Percentiles rank a stretch among this genome's conserved stretches.
These are phyloP conservation scores for Amblyjoppa fuscipennis DNA, from an alignment of 2,888 invertebrate species.

Conservation along the genomic window DNA sequence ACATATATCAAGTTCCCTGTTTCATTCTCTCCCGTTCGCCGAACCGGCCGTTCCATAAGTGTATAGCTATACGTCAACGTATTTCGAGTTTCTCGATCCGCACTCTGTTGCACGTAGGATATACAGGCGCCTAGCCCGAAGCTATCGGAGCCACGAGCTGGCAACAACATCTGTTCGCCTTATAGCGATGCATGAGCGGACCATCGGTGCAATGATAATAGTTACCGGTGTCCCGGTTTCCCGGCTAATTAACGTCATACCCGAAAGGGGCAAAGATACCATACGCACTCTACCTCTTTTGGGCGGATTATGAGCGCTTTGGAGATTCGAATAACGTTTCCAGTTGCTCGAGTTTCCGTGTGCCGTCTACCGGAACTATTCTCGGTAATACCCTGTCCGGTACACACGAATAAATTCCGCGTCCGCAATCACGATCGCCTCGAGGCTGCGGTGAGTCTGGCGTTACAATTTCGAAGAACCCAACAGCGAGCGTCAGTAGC, in stretches of 20 bases:
- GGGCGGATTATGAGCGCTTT: slow-evolving; percentile 43
- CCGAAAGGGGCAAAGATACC: slow-evolving; percentile 38
- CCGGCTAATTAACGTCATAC: slow-evolving; percentile 62
- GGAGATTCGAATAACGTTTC: slow-evolving; percentile 49
- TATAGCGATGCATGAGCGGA: slow-evolving; percentile 22
- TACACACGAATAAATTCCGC: neutral
- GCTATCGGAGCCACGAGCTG: slow-evolving; percentile 43
- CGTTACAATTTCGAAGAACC: slow-evolving; percentile 12
- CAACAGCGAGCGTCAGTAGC: slow-evolving; percentile 2
- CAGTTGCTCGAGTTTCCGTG: slow-evolving; percentile 48
- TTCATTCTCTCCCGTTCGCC: slow-evolving; percentile 17
- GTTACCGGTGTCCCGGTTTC: slow-evolving; percentile 16
- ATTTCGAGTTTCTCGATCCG: slow-evolving; percentile 39
- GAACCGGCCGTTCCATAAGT: slow-evolving; percentile 17
- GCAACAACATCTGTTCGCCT: slow-evolving; percentile 61
- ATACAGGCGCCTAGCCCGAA: slow-evolving; percentile 12
- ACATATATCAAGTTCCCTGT: slow-evolving; percentile 42
- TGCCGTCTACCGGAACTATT: slow-evolving; percentile 16
- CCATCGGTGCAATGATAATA: slow-evolving; percentile 21
- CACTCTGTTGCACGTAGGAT: neutral
- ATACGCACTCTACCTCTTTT: slow-evolving; percentile 36
- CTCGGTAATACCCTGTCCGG: neutral
- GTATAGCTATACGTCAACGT: slow-evolving; percentile 14
- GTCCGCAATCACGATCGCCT: slow-evolving; percentile 9
- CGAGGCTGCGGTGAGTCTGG: neutral